Conservation (phyloP, 1,140 invertebrate genomes). For the Arion vulgaris region DNA sequence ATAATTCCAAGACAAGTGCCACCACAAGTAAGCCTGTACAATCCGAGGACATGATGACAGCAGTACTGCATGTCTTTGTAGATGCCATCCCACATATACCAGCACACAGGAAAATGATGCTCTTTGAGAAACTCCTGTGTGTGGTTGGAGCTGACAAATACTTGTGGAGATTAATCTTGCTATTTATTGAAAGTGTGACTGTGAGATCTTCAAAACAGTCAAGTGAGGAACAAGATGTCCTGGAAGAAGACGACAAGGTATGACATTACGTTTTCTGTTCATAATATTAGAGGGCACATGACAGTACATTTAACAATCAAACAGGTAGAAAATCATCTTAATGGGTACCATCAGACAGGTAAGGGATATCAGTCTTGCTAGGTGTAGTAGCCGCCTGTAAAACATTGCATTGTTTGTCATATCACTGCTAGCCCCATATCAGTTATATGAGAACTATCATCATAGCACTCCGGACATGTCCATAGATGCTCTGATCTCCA, state of each 20-base stretch:
- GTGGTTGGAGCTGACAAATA: conserved; percentile 81
- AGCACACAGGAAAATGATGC: conserved; percentile 84
- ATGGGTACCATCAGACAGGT: too few species aligned
- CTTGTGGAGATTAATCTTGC: conserved; percentile 78
- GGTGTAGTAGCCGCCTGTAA: too few species aligned
- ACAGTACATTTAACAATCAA: too few species aligned
- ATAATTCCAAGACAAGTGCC: neutral
- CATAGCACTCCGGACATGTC: too few species aligned
- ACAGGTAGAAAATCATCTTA: too few species aligned
- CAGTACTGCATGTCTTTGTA: conserved; percentile 88
- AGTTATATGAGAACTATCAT: too few species aligned
- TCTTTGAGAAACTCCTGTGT: conserved; percentile 85
- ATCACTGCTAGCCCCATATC: too few species aligned
- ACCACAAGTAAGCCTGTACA: conserved; percentile 40
- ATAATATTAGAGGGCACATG: too few species aligned
- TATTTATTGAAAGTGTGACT: conserved; percentile 66
- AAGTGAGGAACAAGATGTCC: conserved; percentile 9
- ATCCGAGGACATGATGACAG: conserved; percentile 75
- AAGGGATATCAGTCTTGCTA: too few species aligned
- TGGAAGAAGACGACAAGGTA: conserved; percentile 40
- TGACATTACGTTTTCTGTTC: neutral
- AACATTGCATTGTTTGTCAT: too few species aligned
- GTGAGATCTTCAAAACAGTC: conserved; percentile 49
- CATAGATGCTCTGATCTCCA: too few species aligned
- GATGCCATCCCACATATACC: conserved; percentile 91